Evolutionary conservation across 2,113 vertebrate genomes (phyloP).

Genomic region (Elaphurus davidianus): DNA sequence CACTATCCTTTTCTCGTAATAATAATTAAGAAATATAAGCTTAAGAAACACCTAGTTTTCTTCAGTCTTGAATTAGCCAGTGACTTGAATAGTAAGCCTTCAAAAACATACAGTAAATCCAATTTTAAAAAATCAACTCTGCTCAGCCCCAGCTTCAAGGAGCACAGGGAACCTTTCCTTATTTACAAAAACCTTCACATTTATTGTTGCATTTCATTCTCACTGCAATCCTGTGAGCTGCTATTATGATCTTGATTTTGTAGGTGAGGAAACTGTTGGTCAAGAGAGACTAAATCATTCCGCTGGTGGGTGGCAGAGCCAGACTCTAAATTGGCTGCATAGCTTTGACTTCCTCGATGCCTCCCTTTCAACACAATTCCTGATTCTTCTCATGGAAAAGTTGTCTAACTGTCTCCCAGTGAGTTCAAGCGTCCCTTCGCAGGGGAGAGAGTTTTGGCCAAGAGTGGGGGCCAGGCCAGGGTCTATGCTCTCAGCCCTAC

Average conservation of each 20-base stretch:
- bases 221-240: neutral
- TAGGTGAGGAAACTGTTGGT: neutral
- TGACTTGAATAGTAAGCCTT: conserved; percentile 17
- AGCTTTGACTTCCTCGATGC: neutral
- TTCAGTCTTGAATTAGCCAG: neutral
- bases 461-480: neutral
- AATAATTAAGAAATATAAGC: conserved; percentile 37
- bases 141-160: neutral
- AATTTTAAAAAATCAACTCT: neutral
- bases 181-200: neutral
- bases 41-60: conserved; percentile 2
- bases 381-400: neutral
- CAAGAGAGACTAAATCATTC: neutral
- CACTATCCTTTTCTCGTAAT: neutral
- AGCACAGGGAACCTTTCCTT: neutral
- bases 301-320: neutral
- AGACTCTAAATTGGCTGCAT: conserved; percentile 20
- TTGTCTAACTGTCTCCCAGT: neutral
- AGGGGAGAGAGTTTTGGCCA: neutral
- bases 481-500: neutral
- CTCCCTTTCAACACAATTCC: neutral
- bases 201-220: neutral
- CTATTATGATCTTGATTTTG: conserved; percentile 18
- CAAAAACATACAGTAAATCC: neutral
- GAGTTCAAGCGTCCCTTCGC: neutral